These are phyloP conservation scores for Beroe forskalii DNA, from an alignment of 37 sponge, comb jelly and placozoan genomes.

Conservation along the genomic window DNA sequence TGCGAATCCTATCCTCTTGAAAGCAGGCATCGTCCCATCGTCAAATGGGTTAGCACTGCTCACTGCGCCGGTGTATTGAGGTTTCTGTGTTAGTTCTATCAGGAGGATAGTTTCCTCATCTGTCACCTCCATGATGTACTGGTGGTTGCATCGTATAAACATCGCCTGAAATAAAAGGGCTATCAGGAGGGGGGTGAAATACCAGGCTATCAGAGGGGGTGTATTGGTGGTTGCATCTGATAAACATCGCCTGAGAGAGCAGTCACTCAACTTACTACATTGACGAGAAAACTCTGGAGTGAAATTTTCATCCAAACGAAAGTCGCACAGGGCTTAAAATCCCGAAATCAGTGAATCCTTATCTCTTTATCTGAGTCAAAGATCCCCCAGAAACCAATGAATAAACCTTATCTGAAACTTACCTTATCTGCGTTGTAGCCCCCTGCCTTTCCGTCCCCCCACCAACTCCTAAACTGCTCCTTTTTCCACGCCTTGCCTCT, in stretches of 20 bases:
- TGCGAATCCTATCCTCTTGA: constrained; percentile 55
- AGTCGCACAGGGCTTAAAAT: no score
- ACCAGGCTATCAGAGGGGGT: no score
- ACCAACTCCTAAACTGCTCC: constrained; percentile 64
- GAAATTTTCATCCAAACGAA: no score
- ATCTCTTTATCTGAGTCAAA: no score
- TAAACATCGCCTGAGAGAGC: constrained; percentile 64
- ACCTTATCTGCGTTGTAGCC: constrained; percentile 41
- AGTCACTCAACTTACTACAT: no score
- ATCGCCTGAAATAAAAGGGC: constrained; percentile 56
- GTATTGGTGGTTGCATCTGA: constrained; percentile 56
- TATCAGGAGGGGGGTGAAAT: no score
- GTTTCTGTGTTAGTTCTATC: constrained; percentile 53
- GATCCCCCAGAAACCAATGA: no score
- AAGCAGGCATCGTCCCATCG: constrained; percentile 42
- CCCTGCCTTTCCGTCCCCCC: constrained; percentile 55
- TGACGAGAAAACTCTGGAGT: no score
- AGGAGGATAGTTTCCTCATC: constrained; percentile 32
- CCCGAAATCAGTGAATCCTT: no score
- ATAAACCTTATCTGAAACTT: no score
- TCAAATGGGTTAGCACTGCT: constrained; percentile 63
- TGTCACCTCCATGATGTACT: constrained; percentile 14
- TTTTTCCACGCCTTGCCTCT: constrained; percentile 15
- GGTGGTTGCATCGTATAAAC: constrained; percentile 63
- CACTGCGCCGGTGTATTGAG: constrained; percentile 58